Percentiles rank a stretch among this genome's conserved stretches.
phyloP scores from a whole-genome alignment of 2,888 invertebrate species.

The Odontocolon sp. region DNA sequence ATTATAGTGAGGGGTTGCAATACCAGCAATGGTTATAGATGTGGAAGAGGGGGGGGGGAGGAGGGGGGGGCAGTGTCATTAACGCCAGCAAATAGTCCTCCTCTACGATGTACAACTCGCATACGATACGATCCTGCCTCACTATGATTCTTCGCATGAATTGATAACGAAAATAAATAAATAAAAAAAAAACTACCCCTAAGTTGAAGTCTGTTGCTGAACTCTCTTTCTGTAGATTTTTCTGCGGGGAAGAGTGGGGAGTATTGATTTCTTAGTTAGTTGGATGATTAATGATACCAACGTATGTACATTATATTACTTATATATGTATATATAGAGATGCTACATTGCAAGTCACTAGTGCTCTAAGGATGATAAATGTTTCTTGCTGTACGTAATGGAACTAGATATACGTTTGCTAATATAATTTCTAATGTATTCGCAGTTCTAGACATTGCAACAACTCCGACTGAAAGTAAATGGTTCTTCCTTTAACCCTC shows the following conservation, averaged over 20 bases:
- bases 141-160: constrained; percentile 25
- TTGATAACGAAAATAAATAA: constrained; percentile 10
- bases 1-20: not conserved
- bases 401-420: not conserved
- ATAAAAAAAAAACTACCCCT: not conserved
- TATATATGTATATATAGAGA: constrained; percentile 6
- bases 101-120: not conserved
- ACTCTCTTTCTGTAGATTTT: too few species aligned
- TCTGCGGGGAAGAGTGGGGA: not conserved
- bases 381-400: not conserved
- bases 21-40: not conserved
- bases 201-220: not conserved
- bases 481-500: too few species aligned
- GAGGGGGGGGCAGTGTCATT: not conserved
- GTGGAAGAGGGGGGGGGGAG: not conserved
- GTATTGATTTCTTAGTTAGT: constrained; percentile 58
- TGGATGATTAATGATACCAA: constrained; percentile 52
- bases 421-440: constrained; percentile 7
- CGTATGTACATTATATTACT: not conserved
- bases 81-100: not conserved
- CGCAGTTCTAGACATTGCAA: too few species aligned
- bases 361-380: constrained; percentile 49
- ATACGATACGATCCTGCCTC: constrained; percentile 3
- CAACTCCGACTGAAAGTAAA: too few species aligned
- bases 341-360: constrained; percentile 50